A percentile compares a stretch with the other conserved stretches of the same genome.
Evolutionary conservation across 2,797 vertebrate genomes (phyloP).

Genomic region (Remorina albescens): DNA sequence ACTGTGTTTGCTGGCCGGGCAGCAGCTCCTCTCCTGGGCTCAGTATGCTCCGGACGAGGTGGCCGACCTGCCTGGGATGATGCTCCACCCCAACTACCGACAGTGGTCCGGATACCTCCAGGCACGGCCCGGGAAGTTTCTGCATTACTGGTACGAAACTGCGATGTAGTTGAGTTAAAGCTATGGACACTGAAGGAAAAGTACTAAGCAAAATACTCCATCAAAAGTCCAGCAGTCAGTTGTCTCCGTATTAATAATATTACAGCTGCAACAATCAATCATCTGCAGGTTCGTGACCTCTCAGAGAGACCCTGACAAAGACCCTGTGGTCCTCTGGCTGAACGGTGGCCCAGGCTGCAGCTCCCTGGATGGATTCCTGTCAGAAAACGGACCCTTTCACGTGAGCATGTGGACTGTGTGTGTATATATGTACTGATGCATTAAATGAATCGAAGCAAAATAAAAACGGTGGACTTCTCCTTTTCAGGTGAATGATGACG

Average conservation of each 20-base stretch:
- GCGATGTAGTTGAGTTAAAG: background rate
- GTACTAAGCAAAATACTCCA: background rate
- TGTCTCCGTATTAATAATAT: too few species aligned
- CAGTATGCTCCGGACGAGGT: constrained; percentile 82
- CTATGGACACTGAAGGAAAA: background rate
- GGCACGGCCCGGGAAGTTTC: constrained; percentile 75
- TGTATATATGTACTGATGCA: too few species aligned
- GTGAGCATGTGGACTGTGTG: constrained; percentile 60
- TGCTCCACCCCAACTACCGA: constrained; percentile 77
- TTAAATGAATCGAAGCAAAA: background rate
- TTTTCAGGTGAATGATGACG: constrained; percentile 80
- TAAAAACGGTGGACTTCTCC: background rate
- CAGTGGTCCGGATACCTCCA: constrained; percentile 86
- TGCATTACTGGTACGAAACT: constrained; percentile 85
- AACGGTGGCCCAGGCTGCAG: constrained; percentile 89
- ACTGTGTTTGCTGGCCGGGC: constrained; percentile 48
- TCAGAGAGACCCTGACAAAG: constrained; percentile 80
- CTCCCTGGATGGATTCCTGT: constrained; percentile 85
- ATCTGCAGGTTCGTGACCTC: constrained; percentile 85
- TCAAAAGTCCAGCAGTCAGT: too few species aligned
- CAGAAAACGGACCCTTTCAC: constrained; percentile 86
- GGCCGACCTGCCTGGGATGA: constrained; percentile 77
- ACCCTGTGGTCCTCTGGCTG: constrained; percentile 86
- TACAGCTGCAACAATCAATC: too few species aligned
- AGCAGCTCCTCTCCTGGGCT: constrained; percentile 52